A percentile compares a stretch with the other conserved stretches of the same genome.
phyloP scores from a whole-genome alignment of 2,797 vertebrate genomes.

The Acomys russatus region DNA sequence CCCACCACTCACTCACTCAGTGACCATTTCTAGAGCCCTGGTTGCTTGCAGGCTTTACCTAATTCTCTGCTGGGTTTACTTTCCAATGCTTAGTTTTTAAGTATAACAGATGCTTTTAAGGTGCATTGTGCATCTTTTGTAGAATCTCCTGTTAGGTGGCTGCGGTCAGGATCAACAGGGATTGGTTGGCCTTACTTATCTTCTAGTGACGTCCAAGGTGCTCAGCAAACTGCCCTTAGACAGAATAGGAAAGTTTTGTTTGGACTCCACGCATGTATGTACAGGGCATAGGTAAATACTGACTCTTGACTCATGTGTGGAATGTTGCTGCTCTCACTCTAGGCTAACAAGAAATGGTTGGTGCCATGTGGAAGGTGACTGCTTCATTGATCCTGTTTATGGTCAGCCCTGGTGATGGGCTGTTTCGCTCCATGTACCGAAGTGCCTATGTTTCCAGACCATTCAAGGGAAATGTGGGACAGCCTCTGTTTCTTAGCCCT shows the following conservation, averaged over 20 bases:
- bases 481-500: constrained; percentile 93
- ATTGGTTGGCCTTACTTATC: not conserved
- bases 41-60: not conserved
- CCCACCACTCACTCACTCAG: not conserved
- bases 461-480: constrained; percentile 87
- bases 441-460: constrained; percentile 59
- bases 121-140: not conserved
- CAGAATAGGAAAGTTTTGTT: not conserved
- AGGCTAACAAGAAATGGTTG: constrained; percentile 62
- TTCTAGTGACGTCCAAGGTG: not conserved
- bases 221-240: not conserved
- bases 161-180: not conserved
- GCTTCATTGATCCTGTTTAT: constrained; percentile 69
- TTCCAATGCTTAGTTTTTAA: not conserved
- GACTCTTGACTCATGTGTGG: constrained; percentile 1
- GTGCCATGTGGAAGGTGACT: constrained; percentile 74
- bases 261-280: not conserved
- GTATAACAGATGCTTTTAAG: not conserved
- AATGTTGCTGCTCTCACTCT: not conserved
- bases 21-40: not conserved
- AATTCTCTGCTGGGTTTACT: constrained; percentile 8
- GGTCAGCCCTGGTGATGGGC: constrained; percentile 6
- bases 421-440: constrained; percentile 77
- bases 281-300: not conserved
- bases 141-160: not conserved